Evolutionary conservation across 1,140 invertebrate genomes (phyloP), one percentile per base, ranked within the genome.

Genomic region (Hydropsyche tenuis): DNA sequence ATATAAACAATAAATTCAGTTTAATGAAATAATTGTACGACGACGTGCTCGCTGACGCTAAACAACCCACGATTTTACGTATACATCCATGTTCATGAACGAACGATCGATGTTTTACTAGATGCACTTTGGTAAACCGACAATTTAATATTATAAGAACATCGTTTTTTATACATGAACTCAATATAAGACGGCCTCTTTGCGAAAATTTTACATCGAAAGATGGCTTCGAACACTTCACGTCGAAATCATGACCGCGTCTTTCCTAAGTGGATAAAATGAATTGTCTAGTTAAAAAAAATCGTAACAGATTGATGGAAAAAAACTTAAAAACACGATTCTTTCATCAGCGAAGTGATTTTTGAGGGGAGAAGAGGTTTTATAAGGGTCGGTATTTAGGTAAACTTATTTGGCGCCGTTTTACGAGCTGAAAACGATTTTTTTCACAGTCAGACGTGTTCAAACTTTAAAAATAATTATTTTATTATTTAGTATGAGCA

Each of bases 1-100:
- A 70, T 43, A 65, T 70, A 70, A 70, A 70, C 68, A 70, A 56
- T 70, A 70, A 56, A 70, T 70, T 56, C 16, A 20, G 27, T 70
- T 70, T 70, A 56, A 70, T 70, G 23, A 56, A 56, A 70, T 70
- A 68, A 68, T 68, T 68, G 65, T 48, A 43, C 56, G 56, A 14
- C 56, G 56, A 60, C 56, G 23, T 60, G 48, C 48, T 16, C 48
- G 48, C 48, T 53, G 48, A 53, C 48, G 48, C 48, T 53, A 53
- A 53, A 53, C 48, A 53, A 53, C 48, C 48, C 48, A 53, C 48
- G 48, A 53, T 20, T 60, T 25, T 60, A 60, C 56, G 23, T 60
- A 37, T 37, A 60, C 56, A 60, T 60, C 25, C 48, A 18, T 53
- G 48, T 53, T 53, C 48, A 53, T 53, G 48, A 53, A 18, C 16